Conservation (phyloP, 1,140 invertebrate genomes). For the Drosophila kohkoa region DNA sequence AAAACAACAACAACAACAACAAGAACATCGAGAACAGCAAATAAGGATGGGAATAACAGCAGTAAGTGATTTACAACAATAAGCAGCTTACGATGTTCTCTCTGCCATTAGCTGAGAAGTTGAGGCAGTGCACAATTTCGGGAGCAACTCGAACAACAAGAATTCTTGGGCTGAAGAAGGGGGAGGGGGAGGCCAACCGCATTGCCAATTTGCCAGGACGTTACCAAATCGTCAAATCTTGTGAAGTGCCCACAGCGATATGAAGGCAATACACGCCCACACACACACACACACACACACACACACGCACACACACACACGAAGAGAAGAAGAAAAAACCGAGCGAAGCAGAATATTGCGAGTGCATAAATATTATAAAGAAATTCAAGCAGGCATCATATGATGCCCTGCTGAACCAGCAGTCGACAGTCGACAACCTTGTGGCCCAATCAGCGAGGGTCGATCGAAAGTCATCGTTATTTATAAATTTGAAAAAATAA, state of each 20-base stretch:
- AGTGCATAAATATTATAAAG: conserved; percentile 64
- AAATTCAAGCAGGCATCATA: conserved; percentile 46
- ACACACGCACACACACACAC: background rate
- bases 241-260: conserved; percentile 30
- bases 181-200: background rate
- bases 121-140: too few relatives aligned
- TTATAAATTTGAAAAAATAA: too few relatives aligned
- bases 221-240: conserved; percentile 23
- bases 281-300: conserved; percentile 6
- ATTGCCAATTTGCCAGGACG: conserved; percentile 25
- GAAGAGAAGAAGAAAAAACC: background rate
- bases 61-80: conserved; percentile 34
- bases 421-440: background rate
- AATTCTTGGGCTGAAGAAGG: background rate
- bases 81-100: conserved; percentile 21
- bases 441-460: background rate
- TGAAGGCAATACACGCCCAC: conserved; percentile 12
- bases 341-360: conserved; percentile 1
- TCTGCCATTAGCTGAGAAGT: too few relatives aligned
- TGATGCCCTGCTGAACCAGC: background rate
- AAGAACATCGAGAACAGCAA: background rate
- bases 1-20: background rate
- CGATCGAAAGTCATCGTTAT: background rate
- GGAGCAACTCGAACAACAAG: conserved; percentile 14
- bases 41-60: background rate